Conservation (phyloP, 1,140 invertebrate species). For the Meloidogyne hapla region DNA sequence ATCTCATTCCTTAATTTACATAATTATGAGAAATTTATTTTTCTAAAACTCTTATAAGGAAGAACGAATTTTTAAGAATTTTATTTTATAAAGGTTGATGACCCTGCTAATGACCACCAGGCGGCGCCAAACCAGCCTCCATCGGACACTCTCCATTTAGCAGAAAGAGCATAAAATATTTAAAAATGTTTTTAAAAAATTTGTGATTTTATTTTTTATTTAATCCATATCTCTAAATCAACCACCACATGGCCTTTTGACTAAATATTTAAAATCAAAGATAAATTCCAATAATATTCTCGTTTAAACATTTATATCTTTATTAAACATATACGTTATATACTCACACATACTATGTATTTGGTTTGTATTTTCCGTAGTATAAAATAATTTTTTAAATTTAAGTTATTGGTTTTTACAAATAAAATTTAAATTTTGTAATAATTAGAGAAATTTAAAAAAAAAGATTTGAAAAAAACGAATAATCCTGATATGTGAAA, state of each 20-base stretch:
- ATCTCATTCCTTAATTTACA: too few relatives aligned
- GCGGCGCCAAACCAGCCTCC: not conserved
- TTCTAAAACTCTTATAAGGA: too few relatives aligned
- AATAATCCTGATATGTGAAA: too few relatives aligned
- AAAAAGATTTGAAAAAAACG: too few relatives aligned
- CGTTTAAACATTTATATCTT: not conserved
- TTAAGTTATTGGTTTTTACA: not conserved
- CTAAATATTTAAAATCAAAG: not conserved
- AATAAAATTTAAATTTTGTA: too few relatives aligned
- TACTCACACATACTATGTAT: not conserved
- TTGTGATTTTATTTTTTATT: not conserved
- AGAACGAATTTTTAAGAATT: too few relatives aligned
- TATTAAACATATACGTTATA: not conserved
- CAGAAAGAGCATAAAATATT: not conserved
- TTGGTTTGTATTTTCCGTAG: not conserved
- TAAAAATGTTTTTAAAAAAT: not conserved
- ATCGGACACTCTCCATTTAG: not conserved
- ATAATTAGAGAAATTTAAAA: too few relatives aligned
- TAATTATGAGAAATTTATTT: too few relatives aligned
- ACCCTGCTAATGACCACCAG: not conserved
- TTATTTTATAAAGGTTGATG: not conserved
- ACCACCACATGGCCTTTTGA: not conserved
- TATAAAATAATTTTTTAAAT: not conserved
- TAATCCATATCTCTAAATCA: not conserved
- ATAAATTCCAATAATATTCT: not conserved